Conservation (phyloP, 2,888 invertebrate genomes). For the Drosophila fungiperda region DNA sequence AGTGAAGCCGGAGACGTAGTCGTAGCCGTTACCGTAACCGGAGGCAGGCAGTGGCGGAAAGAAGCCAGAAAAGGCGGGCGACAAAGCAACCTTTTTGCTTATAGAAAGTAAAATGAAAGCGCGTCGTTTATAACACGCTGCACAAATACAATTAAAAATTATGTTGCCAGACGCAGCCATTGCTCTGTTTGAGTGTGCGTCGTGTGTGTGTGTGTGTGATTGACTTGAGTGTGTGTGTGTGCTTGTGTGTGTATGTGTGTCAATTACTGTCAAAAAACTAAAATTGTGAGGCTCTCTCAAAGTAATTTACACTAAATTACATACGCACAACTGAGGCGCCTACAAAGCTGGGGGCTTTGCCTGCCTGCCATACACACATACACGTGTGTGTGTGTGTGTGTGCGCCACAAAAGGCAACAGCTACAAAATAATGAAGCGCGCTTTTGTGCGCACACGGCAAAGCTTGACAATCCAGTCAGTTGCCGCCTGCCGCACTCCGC, state of each 20-base stretch:
- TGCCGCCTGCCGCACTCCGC: not conserved
- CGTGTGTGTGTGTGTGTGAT: conserved; percentile 14
- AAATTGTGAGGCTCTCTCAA: conserved; percentile 67
- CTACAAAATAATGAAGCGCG: conserved; percentile 71
- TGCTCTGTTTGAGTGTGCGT: conserved; percentile 13
- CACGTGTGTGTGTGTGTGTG: conserved; percentile 15
- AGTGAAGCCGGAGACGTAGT: not conserved
- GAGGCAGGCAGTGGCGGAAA: not conserved
- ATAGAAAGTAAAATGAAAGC: conserved; percentile 41
- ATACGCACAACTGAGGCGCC: conserved; percentile 61
- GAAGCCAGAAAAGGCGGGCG: conserved; percentile 24
- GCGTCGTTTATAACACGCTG: conserved; percentile 58
- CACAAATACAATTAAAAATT: conserved; percentile 73
- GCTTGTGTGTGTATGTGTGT: conserved; percentile 23
- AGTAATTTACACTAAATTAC: conserved; percentile 78
- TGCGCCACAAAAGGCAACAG: conserved; percentile 59
- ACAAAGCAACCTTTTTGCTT: conserved; percentile 44
- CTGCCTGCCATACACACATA: too few relatives aligned
- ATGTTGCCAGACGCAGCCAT: conserved; percentile 54
- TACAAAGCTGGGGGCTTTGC: conserved; percentile 40
- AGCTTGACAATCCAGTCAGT: conserved; percentile 32
- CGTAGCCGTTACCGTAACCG: too few relatives aligned
- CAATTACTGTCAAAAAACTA: conserved; percentile 62
- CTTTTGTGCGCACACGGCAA: conserved; percentile 65
- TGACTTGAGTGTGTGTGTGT: not conserved